Evolutionary conservation across 1,140 invertebrate species (phyloP).

Genomic region (Brachionus plicatilis): DNA sequence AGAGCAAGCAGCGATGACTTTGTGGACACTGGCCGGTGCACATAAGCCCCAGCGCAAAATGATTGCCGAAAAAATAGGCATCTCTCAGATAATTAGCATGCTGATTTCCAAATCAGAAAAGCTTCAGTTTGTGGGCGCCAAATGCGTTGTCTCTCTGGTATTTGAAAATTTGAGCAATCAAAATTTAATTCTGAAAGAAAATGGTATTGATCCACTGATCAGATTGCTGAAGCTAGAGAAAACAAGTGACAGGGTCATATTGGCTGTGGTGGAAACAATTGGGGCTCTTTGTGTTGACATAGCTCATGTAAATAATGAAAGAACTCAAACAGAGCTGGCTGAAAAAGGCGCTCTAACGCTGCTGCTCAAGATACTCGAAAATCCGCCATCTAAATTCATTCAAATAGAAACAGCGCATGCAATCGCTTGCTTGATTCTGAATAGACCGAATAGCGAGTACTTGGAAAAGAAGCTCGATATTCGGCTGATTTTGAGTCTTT

Average conservation of each 20-base stretch:
- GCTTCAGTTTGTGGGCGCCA: slow-evolving; percentile 54
- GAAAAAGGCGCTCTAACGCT: background rate
- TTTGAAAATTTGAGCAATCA: slow-evolving; percentile 53
- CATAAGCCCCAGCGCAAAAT: slow-evolving; percentile 52
- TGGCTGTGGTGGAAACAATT: slow-evolving; percentile 52
- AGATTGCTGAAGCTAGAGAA: slow-evolving; percentile 45
- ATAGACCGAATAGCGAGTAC: background rate
- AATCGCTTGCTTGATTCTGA: slow-evolving; percentile 22
- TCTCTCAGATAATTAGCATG: slow-evolving; percentile 53
- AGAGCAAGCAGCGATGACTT: slow-evolving; percentile 52
- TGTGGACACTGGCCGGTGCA: slow-evolving; percentile 54
- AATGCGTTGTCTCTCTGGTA: slow-evolving; percentile 52
- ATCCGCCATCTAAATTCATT: background rate
- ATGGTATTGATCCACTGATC: slow-evolving; percentile 52
- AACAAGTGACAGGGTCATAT: slow-evolving; percentile 48
- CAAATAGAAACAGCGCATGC: slow-evolving; percentile 34
- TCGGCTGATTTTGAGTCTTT: background rate
- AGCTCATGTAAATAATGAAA: slow-evolving; percentile 23
- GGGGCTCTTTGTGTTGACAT: slow-evolving; percentile 55
- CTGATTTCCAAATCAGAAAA: slow-evolving; percentile 51
- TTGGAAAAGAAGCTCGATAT: slow-evolving; percentile 4
- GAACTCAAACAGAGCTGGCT: slow-evolving; percentile 3
- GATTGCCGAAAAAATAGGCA: slow-evolving; percentile 52
- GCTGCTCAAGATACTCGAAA: background rate
- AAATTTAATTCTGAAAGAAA: slow-evolving; percentile 51